These are phyloP conservation scores for Phengaris arion DNA, from an alignment of 2,888 invertebrate genomes.

Conservation along the genomic window DNA sequence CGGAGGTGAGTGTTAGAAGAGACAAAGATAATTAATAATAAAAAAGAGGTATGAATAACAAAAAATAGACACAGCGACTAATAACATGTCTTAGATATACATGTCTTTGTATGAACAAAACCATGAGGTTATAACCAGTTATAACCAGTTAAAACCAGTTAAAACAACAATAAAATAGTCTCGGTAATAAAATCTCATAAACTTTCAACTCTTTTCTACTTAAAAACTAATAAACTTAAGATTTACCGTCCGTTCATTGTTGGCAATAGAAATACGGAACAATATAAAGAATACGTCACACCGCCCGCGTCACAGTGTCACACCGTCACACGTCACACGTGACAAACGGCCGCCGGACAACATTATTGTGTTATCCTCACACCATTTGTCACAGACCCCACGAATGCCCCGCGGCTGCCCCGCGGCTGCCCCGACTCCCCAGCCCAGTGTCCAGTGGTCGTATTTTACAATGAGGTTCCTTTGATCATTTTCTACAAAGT, in stretches of 20 bases:
- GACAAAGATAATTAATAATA: not conserved
- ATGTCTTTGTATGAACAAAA: no score
- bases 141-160: not conserved
- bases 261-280: not conserved
- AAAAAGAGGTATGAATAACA: not conserved
- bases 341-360: constrained; percentile 9
- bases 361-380: not conserved
- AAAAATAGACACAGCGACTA: not conserved
- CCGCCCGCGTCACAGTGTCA: not conserved
- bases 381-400: not conserved
- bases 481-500: not conserved
- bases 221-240: not conserved
- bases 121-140: no score
- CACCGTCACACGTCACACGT: constrained; percentile 4
- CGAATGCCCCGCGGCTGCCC: not conserved
- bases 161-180: not conserved
- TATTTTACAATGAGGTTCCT: not conserved
- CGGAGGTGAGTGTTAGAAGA: not conserved
- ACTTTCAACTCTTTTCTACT: not conserved
- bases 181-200: not conserved
- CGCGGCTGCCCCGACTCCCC: not conserved
- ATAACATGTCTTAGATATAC: not conserved
- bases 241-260: constrained; percentile 3
- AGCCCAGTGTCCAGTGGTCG: not conserved
- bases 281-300: not conserved